phyloP scores from a whole-genome alignment of 2,113 vertebrate genomes.

The Craseonycteris thonglongyai region DNA sequence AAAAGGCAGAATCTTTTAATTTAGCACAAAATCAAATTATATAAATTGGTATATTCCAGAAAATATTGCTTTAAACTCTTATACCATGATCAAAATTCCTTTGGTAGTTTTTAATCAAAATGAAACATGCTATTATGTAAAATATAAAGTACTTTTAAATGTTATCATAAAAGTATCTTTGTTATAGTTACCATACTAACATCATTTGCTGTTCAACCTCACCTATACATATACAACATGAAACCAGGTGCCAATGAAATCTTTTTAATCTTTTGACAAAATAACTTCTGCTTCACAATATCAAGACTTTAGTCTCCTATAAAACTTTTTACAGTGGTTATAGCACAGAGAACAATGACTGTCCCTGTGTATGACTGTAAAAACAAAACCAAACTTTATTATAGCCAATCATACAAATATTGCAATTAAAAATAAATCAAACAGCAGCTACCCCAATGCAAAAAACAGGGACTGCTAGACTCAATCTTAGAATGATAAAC shows the following conservation, averaged over 20 bases:
- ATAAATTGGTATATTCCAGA: constrained; percentile 74
- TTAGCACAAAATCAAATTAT: constrained; percentile 72
- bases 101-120: constrained; percentile 79
- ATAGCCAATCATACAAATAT: constrained; percentile 57
- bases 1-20: constrained; percentile 68
- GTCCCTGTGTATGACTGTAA: constrained; percentile 58
- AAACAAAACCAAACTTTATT: constrained; percentile 70
- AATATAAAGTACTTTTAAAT: constrained; percentile 71
- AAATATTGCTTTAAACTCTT: constrained; percentile 76
- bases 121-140: constrained; percentile 73
- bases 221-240: constrained; percentile 67
- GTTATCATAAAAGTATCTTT: constrained; percentile 64
- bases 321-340: constrained; percentile 33
- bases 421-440: constrained; percentile 49
- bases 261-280: constrained; percentile 68
- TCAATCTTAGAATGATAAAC: constrained; percentile 58
- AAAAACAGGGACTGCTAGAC: constrained; percentile 64
- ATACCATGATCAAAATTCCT: constrained; percentile 74
- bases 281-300: constrained; percentile 55
- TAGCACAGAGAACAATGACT: constrained; percentile 56
- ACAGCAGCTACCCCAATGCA: constrained; percentile 59
- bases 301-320: constrained; percentile 30
- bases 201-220: constrained; percentile 38
- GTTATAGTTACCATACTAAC: constrained; percentile 49
- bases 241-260: constrained; percentile 74